Evolutionary conservation across 2,888 invertebrate genomes (phyloP), one percentile per base, ranked within the genome.

Genomic region (Hypselothyrea guttata): DNA sequence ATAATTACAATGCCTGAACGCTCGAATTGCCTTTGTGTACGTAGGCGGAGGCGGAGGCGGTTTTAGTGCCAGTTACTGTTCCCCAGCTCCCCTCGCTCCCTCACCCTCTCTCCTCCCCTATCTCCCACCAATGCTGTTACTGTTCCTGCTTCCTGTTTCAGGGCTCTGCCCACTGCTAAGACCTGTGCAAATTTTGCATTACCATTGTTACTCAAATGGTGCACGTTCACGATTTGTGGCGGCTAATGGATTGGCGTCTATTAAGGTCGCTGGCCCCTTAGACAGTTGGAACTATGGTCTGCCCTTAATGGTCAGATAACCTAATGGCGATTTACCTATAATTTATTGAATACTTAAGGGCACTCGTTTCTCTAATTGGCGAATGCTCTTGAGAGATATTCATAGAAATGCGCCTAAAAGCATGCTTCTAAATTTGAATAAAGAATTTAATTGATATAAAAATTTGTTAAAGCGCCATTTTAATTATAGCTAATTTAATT

Each of bases 231-330:
- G 60, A 68, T 78, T 78, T 78, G 83, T 58, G 83, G 55, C 62
- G 60, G 58, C 73, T 69, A 73, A 77, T 77, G 84, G 77, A 77
- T 77, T 84, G 84, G 44, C 82, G 73, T 77, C 81, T 81, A 79
- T 69, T 69, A 57, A 65, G 81, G 55, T 54, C 47, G 22, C 22
- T 22, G 30, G 48, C 12, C 59, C 40, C 22, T 22, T 5, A 4
- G 3, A 22, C 22, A 22, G 5, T 22, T 2, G 22, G 22, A 22
- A 22, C n/a, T 8, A 8, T 12, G n/a, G 12, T 7, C 12, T 11
- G 33, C 7, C 41, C 49, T 51, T 66, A 59, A 46, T 54, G 59
- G 40, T 57, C 28, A 44, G 61, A 49, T 69, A 66, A 49, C 28
- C 22, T 28, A 45, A 72, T 45, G 68, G 40, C 68, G 35, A 56